phyloP scores from a whole-genome alignment of 2,113 vertebrate species.

The Okapia johnstoni region DNA sequence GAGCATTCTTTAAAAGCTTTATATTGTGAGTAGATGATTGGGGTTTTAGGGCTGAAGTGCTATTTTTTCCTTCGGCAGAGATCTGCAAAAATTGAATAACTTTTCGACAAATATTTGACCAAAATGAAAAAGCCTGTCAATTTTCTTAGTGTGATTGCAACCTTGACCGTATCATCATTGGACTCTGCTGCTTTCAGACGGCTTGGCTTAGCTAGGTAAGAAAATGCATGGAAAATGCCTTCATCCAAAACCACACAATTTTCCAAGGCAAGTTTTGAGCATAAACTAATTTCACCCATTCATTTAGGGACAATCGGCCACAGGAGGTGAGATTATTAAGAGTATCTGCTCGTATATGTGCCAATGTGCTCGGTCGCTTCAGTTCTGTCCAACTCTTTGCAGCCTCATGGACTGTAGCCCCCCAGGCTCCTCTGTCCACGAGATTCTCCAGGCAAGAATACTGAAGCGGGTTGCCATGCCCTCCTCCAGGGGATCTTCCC shows the following conservation, averaged over 20 bases:
- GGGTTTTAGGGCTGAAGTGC: background rate
- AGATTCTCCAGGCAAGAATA: background rate
- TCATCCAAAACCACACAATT: background rate
- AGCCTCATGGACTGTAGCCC: background rate
- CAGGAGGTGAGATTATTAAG: background rate
- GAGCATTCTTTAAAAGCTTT: background rate
- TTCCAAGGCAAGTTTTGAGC: background rate
- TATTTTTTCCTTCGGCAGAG: background rate
- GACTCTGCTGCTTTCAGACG: background rate
- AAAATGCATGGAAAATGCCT: background rate
- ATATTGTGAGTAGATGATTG: background rate
- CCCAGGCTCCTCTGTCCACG: background rate
- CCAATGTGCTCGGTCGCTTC: too few relatives aligned
- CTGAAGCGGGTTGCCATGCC: rapidly evolving
- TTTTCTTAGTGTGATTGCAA: background rate
- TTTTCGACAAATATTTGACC: constrained; percentile 19
- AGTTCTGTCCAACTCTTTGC: background rate
- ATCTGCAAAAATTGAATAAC: background rate
- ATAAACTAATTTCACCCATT: background rate
- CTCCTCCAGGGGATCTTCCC: background rate
- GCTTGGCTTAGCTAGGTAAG: background rate
- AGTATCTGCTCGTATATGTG: background rate
- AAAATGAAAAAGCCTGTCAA: background rate
- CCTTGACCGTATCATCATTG: background rate
- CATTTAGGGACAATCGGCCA: background rate